Evolutionary conservation across 1,140 invertebrate species (phyloP).

Genomic region (Muscidifurax raptorellus): DNA sequence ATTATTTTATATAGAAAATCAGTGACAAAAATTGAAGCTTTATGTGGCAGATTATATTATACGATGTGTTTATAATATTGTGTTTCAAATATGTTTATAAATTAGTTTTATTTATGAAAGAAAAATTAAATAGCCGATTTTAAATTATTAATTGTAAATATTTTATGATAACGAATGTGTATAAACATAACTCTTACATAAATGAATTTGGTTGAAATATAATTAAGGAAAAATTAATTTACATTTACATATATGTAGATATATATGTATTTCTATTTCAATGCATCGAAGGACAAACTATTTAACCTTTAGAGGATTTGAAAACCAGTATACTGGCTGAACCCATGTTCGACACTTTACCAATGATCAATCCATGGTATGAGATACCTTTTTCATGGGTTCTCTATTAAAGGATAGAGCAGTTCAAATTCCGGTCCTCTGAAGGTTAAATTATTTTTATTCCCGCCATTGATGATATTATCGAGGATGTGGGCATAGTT

Average conservation of each 20-base stretch:
- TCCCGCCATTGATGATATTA: no score
- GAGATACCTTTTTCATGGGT: no score
- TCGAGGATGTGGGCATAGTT: no score
- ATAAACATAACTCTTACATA: neutral
- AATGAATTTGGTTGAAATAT: neutral
- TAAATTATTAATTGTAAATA: slow-evolving; percentile 13
- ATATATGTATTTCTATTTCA: slow-evolving; percentile 23
- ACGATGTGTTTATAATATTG: neutral
- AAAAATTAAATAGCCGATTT: neutral
- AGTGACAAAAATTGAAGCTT: neutral
- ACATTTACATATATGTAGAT: neutral
- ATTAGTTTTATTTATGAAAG: neutral
- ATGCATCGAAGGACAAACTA: neutral
- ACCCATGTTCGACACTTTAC: no score
- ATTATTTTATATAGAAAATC: neutral
- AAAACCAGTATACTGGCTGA: no score
- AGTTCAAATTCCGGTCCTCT: no score
- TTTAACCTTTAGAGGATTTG: no score
- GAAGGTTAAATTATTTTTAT: no score
- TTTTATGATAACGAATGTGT: neutral
- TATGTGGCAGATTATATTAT: neutral
- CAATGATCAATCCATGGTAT: no score
- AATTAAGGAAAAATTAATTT: slow-evolving; percentile 7
- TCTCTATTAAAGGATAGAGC: no score
- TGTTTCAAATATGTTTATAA: neutral